These are phyloP conservation scores for Cataglyphis albicans DNA, from an alignment of 2,888 invertebrate species.

Conservation along the genomic window DNA sequence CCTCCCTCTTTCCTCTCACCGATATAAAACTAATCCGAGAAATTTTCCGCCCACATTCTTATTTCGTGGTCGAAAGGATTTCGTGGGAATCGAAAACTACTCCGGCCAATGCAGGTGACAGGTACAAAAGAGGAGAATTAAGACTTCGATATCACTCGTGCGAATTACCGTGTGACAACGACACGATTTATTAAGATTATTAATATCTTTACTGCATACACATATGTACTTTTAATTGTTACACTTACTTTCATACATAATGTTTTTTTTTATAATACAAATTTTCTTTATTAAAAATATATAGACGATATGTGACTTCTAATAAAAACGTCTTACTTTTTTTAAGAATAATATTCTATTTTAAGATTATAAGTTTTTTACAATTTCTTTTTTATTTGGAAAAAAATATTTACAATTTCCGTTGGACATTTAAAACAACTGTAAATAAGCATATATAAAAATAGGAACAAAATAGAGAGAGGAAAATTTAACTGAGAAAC, in stretches of 20 bases:
- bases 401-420: not conserved
- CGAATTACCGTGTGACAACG: not conserved
- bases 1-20: conserved; percentile 4
- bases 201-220: not conserved
- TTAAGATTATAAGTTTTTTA: not conserved
- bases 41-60: conserved; percentile 47
- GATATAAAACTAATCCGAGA: conserved; percentile 44
- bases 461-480: not conserved
- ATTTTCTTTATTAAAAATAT: not conserved
- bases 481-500: not conserved
- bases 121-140: conserved; percentile 28
- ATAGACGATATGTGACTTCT: not conserved
- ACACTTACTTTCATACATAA: not conserved
- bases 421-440: not conserved
- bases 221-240: not conserved
- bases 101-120: conserved; percentile 45
- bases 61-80: conserved; percentile 52
- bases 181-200: not conserved
- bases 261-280: not conserved
- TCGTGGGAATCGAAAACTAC: conserved; percentile 35
- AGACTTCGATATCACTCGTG: conserved; percentile 3
- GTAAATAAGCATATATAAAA: not conserved
- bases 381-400: not conserved
- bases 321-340: not conserved
- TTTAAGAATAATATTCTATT: not conserved